Conservation (phyloP, 2,888 invertebrate species). For the Caenorhabditis becei region DNA sequence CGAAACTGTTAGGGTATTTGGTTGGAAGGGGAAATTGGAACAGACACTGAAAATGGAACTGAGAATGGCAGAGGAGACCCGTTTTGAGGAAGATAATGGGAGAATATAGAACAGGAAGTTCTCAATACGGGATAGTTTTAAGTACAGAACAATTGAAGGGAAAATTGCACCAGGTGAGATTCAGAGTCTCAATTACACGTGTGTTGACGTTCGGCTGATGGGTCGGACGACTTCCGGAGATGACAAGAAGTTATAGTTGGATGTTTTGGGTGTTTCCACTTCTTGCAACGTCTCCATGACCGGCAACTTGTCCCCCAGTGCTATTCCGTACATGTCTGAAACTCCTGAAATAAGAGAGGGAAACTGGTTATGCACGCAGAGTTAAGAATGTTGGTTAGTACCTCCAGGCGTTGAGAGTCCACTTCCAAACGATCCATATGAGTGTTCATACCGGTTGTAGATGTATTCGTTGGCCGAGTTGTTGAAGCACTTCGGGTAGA, state of each 20-base stretch:
- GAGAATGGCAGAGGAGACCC: conserved; percentile 48
- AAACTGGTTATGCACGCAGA: conserved; percentile 30
- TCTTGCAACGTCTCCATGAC: conserved; percentile 72
- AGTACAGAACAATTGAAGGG: conserved; percentile 25
- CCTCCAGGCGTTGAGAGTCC: conserved; percentile 69
- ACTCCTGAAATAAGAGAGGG: conserved; percentile 56
- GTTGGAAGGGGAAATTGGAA: background rate
- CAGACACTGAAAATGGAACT: conserved; percentile 1
- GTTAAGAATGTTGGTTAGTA: conserved; percentile 46
- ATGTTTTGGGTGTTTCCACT: conserved; percentile 72
- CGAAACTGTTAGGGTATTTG: background rate
- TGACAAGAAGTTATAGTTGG: conserved; percentile 69
- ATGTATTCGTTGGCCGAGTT: conserved; percentile 71
- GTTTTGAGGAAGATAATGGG: background rate
- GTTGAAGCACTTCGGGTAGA: conserved; percentile 73
- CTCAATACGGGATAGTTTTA: conserved; percentile 5
- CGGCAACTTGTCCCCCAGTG: conserved; percentile 63
- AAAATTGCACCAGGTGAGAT: conserved; percentile 45
- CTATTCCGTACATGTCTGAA: conserved; percentile 65
- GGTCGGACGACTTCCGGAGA: conserved; percentile 66
- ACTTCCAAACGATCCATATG: conserved; percentile 72
- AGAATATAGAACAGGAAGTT: background rate
- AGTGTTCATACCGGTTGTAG: conserved; percentile 69
- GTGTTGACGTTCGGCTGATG: conserved; percentile 76
- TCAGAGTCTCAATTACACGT: conserved; percentile 64